These are phyloP conservation scores for Hypercompe scribonia DNA, from an alignment of 2,888 invertebrate species.

Conservation along the genomic window DNA sequence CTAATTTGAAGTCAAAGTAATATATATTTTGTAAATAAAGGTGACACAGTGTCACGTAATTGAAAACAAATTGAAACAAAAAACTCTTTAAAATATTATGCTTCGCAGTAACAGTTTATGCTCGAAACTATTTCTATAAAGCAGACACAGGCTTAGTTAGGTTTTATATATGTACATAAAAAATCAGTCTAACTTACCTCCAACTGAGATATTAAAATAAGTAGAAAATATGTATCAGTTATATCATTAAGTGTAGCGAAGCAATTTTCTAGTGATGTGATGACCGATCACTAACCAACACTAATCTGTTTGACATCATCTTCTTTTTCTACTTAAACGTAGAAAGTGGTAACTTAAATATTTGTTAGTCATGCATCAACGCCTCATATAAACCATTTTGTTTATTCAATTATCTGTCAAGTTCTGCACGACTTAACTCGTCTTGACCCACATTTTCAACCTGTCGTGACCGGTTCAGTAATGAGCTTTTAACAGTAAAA, in stretches of 20 bases:
- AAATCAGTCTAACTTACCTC: background rate
- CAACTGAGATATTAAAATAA: conserved; percentile 10
- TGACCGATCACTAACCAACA: conserved; percentile 12
- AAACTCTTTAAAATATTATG: too few species aligned
- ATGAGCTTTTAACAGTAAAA: conserved; percentile 6
- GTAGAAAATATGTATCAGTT: conserved; percentile 10
- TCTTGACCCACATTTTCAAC: conserved; percentile 29
- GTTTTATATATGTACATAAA: too few species aligned
- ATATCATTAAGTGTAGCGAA: conserved; percentile 11
- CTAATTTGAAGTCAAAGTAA: too few species aligned
- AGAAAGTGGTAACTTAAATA: conserved; percentile 49
- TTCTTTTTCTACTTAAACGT: conserved; percentile 40
- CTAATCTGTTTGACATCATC: conserved; percentile 39
- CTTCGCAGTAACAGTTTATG: too few species aligned
- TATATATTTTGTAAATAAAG: too few species aligned
- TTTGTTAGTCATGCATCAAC: conserved; percentile 44
- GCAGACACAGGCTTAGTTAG: too few species aligned
- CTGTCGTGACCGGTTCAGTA: conserved; percentile 28
- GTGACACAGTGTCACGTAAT: too few species aligned
- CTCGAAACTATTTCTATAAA: too few species aligned
- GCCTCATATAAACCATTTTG: conserved; percentile 36
- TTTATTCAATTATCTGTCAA: conserved; percentile 44
- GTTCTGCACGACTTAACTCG: conserved; percentile 36
- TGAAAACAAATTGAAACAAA: too few species aligned
- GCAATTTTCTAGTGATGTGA: conserved; percentile 40